phyloP scores from a whole-genome alignment of 1,140 invertebrate species.

The Drosophila ironensis region DNA sequence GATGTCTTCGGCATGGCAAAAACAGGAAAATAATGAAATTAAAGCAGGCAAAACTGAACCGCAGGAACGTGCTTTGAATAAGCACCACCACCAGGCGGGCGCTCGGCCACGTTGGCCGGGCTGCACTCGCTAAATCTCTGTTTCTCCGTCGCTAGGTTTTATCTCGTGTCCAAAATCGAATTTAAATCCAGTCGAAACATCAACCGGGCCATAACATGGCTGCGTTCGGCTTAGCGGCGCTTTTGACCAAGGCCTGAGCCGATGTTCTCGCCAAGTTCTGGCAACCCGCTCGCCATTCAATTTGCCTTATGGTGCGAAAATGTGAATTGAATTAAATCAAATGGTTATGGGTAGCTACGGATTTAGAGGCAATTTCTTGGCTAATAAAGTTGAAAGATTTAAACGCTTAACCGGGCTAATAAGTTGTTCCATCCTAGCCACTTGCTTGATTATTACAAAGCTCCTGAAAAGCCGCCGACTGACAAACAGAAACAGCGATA shows the following conservation, averaged over 20 bases:
- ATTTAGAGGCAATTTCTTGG: too few relatives aligned
- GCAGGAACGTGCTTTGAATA: constrained; percentile 73
- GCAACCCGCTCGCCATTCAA: constrained; percentile 19
- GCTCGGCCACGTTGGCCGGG: constrained; percentile 8
- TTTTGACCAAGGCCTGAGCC: constrained; percentile 57
- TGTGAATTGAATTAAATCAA: constrained; percentile 17
- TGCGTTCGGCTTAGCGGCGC: constrained; percentile 53
- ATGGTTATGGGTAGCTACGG: too few relatives aligned
- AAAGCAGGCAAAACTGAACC: constrained; percentile 39
- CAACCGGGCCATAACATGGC: constrained; percentile 56
- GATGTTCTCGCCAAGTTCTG: neutral
- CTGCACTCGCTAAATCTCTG: constrained; percentile 34
- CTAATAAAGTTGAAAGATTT: too few relatives aligned
- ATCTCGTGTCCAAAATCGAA: constrained; percentile 72
- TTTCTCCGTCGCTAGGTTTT: constrained; percentile 46
- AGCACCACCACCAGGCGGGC: constrained; percentile 24
- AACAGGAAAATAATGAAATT: constrained; percentile 25
- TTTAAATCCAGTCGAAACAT: constrained; percentile 69
- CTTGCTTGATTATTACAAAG: neutral
- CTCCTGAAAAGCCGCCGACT: too few relatives aligned
- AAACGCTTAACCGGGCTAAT: too few relatives aligned
- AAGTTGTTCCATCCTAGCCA: neutral
- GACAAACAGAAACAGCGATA: constrained; percentile 24
- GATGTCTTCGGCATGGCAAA: constrained; percentile 27
- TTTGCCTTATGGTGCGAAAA: constrained; percentile 50